Conservation (phyloP, 2,888 invertebrate species). For the Mallateleia sp. region DNA sequence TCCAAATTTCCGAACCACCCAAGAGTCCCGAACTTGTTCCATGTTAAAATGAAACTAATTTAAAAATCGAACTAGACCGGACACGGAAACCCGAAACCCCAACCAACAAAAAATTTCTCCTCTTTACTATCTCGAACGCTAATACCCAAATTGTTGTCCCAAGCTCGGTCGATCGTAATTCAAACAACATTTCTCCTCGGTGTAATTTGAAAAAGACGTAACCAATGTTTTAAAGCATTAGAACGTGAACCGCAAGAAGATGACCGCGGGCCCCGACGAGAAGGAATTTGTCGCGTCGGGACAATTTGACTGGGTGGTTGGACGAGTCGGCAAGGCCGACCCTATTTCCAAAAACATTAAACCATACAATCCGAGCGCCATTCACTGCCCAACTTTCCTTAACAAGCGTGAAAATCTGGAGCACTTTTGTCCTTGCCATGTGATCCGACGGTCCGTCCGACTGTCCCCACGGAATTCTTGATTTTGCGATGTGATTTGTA, state of each 20-base stretch:
- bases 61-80: too few relatives aligned
- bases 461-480: slow-evolving; percentile 57
- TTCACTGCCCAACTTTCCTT: slow-evolving; percentile 69
- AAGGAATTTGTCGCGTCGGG: slow-evolving; percentile 22
- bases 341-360: slow-evolving; percentile 58
- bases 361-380: slow-evolving; percentile 66
- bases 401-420: slow-evolving; percentile 86
- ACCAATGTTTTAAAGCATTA: slow-evolving; percentile 35
- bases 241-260: slow-evolving; percentile 51
- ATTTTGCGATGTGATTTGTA: slow-evolving; percentile 79
- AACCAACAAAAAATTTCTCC: neutral
- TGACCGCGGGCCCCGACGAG: slow-evolving; percentile 20
- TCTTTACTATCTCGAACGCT: neutral
- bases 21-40: too few relatives aligned
- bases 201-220: slow-evolving; percentile 6
- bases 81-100: neutral
- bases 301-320: slow-evolving; percentile 29
- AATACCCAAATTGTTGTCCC: neutral
- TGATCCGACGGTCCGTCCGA: neutral
- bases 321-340: slow-evolving; percentile 45
- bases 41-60: too few relatives aligned
- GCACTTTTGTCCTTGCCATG: slow-evolving; percentile 77
- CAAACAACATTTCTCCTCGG: neutral
- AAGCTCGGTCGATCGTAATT: slow-evolving; percentile 4
- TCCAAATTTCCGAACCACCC: too few relatives aligned